Evolutionary conservation across 2,888 invertebrate genomes (phyloP), one percentile per base, ranked within the genome.

Genomic region (Cephonodes hylas): DNA sequence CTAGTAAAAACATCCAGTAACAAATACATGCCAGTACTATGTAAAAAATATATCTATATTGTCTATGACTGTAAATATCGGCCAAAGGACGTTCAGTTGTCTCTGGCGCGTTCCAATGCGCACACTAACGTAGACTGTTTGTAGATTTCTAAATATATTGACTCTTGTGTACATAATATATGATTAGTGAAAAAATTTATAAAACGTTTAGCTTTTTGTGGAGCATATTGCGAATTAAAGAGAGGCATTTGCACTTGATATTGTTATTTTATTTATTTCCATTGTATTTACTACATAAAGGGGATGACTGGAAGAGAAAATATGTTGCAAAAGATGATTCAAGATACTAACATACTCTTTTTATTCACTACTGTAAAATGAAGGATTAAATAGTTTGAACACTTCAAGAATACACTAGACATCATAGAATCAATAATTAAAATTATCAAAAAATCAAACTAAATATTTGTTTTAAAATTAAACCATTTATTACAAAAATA

Each of bases 151-250:
- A 64, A 66, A 70, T 44, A 62, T 66, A 65, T 70, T 69, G 77
- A 80, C 78, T 79, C 79, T 81, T 88, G 86, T 89, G 86, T 83
- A 88, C 85, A 86, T 80, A 81, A 80, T 85, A 83, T 72, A 84
- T 83, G 76, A 76, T 83, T 88, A 89, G 86, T 76, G 81, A 85
- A 80, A 75, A 89, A 81, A 70, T 77, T 88, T 89, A 90, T 89
- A 85, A 78, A 77, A 88, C 71, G 79, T 88, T 89, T 90, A 89
- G 91, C 91, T 90, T 92, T 87, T 90, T 89, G 89, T 89, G 91
- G 82, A 72, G 90, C 90, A 88, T 91, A 87, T 89, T 91, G 91
- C 85, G 79, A 76, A 90, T 85, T 89, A 90, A 91, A 91, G 53
- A 85, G 71, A 81, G 68, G 87, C 89, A 83, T 89, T 84, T 86